Base-by-base conservation (phyloP, 2,797 vertebrate genomes). In the Lithobates pipiens region DNA sequence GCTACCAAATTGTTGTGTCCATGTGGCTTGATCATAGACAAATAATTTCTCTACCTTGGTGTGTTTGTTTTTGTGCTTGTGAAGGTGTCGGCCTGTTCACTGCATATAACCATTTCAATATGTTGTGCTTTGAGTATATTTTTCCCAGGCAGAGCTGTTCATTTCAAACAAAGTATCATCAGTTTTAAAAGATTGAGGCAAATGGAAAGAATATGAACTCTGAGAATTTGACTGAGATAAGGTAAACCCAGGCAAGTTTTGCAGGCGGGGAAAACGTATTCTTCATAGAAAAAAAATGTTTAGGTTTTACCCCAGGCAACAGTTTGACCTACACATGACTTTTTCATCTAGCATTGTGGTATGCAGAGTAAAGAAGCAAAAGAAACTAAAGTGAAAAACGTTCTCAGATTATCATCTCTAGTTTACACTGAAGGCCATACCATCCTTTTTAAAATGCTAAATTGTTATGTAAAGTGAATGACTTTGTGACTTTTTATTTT, bases 281-380 rank as follows among this genome's bases (percentile, higher is more conserved):
- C 89, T 86, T 89, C 88, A 70, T 91, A 76, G 42, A 86, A 83
- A 87, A 39, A 75, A 91, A 89, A 82, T 88, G 79, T 90, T 89
- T 80, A 91, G 92, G 88, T 90, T 90, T 85, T 83, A 91, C 93
- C 89, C 6, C 89, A 90, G 93, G 93, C 93, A 88, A 88, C 86
- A 85, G 61, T 82, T 78, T 95, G 94, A 94, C 94, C 92, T 88
- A 88, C 3, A 0, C 84, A 81, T 94, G 94, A 94, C 94, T 94
- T 90, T 87, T 85, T 82, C 77, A 3, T 92, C 93, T 89, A 36
- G 89, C 93, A 88, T 44, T 50, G 0, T 88, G 92, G 93, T 94
- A 94, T 94, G 93, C 82, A 89, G 88, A 90, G 90, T 76, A 82
- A 89, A 90, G 82, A n/a, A 36, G 2, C 61, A 89, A 92, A 89